These are phyloP conservation scores for Aradophagus sp. DNA, from an alignment of 1,140 invertebrate species.

Conservation along the genomic window DNA sequence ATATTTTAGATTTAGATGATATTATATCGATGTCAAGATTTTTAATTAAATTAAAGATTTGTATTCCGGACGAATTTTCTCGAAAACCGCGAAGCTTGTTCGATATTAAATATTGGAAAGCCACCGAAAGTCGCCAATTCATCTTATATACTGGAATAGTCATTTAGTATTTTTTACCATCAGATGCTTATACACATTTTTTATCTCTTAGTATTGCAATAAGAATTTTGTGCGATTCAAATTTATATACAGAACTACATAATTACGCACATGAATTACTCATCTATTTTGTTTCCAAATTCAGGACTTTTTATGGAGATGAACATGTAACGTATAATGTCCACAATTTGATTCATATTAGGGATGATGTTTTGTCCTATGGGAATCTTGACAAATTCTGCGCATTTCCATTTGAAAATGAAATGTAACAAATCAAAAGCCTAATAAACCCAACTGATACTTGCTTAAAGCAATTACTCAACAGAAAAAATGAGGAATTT, in stretches of 20 bases:
- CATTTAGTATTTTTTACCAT: slow-evolving; percentile 16
- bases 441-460: slow-evolving; percentile 27
- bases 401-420: slow-evolving; percentile 18
- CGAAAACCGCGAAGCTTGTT: slow-evolving; percentile 21
- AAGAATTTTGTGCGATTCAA: slow-evolving; percentile 29
- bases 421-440: slow-evolving; percentile 25
- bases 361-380: slow-evolving; percentile 4
- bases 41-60: slow-evolving; percentile 13
- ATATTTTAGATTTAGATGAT: slow-evolving; percentile 15
- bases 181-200: slow-evolving; percentile 35
- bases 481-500: slow-evolving; percentile 15
- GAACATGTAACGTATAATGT: slow-evolving; percentile 24
- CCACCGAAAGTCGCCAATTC: slow-evolving; percentile 42
- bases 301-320: slow-evolving; percentile 8
- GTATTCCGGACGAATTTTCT: slow-evolving; percentile 38
- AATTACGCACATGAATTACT: slow-evolving; percentile 18
- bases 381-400: slow-evolving; percentile 11
- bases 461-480: slow-evolving; percentile 17
- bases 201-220: slow-evolving; percentile 30
- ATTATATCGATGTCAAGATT: slow-evolving; percentile 28
- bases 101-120: slow-evolving; percentile 39
- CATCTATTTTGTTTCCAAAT: slow-evolving; percentile 7
- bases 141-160: slow-evolving; percentile 43
- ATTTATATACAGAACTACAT: slow-evolving; percentile 5
- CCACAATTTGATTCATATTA: slow-evolving; percentile 21